phyloP scores from a whole-genome alignment of 2,888 invertebrate species.

The Cancer borealis region DNA sequence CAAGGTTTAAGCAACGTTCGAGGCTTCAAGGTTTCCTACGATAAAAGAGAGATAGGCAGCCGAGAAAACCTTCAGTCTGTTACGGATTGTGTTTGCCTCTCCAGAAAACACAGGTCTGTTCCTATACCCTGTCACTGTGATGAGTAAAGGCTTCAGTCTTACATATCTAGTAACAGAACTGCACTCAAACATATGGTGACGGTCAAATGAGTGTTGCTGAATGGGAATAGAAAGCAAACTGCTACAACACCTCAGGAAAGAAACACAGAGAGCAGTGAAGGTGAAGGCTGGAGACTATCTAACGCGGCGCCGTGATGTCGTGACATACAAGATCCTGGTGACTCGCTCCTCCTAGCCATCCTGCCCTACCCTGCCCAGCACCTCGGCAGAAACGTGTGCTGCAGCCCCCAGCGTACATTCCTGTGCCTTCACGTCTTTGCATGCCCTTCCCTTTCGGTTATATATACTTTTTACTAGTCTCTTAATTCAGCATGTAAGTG shows the following conservation, averaged over 20 bases:
- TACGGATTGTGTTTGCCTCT: background rate
- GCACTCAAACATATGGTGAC: background rate
- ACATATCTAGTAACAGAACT: background rate
- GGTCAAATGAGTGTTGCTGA: background rate
- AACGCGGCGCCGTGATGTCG: background rate
- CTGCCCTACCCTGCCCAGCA: background rate
- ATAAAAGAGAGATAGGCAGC: background rate
- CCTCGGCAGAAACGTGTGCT: background rate
- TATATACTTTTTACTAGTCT: background rate
- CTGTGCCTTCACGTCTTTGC: background rate
- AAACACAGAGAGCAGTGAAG: background rate
- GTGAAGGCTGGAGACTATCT: background rate
- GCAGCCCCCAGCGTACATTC: background rate
- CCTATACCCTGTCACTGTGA: background rate
- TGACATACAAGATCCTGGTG: constrained; percentile 8
- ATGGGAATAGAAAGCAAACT: background rate
- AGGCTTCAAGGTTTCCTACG: background rate
- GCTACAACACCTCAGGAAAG: background rate
- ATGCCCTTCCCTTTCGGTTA: background rate
- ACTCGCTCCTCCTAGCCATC: background rate
- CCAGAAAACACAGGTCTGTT: background rate
- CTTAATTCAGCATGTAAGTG: constrained; percentile 34
- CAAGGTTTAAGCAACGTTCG: background rate
- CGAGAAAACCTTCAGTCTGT: background rate
- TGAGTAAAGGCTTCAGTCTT: background rate